A percentile compares a stretch with the other conserved stretches of the same genome.
Evolutionary conservation across 2,797 vertebrate species (phyloP).

Genomic region (Lemur catta): DNA sequence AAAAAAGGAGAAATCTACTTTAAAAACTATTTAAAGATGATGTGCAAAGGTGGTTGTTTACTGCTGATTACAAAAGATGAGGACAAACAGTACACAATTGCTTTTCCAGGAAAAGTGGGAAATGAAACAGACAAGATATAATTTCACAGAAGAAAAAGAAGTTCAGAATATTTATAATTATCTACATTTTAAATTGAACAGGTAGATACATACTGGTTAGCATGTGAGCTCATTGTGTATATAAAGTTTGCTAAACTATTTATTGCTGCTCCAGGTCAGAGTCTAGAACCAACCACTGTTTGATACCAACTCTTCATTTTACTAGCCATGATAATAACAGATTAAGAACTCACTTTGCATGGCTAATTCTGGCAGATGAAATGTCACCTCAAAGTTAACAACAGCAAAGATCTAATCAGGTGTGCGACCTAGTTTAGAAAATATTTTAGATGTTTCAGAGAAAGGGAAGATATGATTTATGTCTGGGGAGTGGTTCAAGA

Average conservation of each 20-base stretch:
- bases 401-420: background rate
- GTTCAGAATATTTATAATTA: slow-evolving; percentile 20
- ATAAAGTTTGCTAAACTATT: slow-evolving; percentile 5
- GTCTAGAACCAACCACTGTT: background rate
- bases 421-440: background rate
- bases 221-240: background rate
- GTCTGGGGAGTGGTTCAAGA: background rate
- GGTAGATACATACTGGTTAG: background rate
- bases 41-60: background rate
- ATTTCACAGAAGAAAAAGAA: slow-evolving; percentile 46
- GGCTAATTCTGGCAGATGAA: background rate
- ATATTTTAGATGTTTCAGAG: background rate
- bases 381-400: background rate
- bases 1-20: background rate
- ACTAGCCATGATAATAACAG: background rate
- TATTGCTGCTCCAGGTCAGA: background rate
- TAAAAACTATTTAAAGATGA: background rate
- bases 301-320: background rate
- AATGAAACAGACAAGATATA: background rate
- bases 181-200: background rate
- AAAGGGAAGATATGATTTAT: background rate
- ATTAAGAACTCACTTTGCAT: background rate
- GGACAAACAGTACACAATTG: background rate
- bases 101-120: slow-evolving; percentile 27
- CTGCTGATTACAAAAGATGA: background rate